A percentile compares a stretch with the other conserved stretches of the same genome.
Conservation (phyloP, 2,797 vertebrate species). For the Rhynchotus rufescens region DNA sequence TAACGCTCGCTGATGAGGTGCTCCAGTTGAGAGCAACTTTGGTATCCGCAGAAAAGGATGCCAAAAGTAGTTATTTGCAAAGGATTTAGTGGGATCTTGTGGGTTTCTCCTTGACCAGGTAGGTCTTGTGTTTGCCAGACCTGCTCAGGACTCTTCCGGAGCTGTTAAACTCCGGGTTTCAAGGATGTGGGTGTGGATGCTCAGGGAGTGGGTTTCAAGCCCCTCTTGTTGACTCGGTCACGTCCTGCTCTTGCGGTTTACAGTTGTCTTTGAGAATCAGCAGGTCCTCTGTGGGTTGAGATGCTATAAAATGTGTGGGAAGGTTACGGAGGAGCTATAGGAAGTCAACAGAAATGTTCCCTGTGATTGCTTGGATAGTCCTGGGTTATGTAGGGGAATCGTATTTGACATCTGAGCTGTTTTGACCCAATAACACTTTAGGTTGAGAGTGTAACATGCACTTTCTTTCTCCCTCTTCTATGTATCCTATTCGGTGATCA, state of each 20-base stretch:
- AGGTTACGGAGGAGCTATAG: neutral
- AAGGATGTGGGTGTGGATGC: no score
- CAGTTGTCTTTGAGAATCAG: neutral
- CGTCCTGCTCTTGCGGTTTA: neutral
- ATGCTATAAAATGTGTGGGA: neutral
- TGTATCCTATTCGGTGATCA: neutral
- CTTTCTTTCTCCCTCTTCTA: neutral
- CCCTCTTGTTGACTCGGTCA: neutral
- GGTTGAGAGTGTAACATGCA: neutral
- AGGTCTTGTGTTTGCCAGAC: neutral
- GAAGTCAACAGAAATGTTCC: neutral
- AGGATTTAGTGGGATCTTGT: neutral
- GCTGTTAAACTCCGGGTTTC: no score
- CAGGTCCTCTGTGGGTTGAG: neutral
- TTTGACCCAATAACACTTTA: neutral
- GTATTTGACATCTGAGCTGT: neutral
- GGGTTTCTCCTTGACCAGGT: neutral
- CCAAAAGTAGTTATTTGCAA: neutral
- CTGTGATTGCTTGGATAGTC: neutral
- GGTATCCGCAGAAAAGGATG: neutral
- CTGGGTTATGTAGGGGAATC: neutral
- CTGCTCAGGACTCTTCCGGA: neutral
- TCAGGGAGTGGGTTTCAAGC: neutral
- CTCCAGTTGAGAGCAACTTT: neutral
- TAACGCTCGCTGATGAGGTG: neutral